These are phyloP conservation scores for Heliconius himera DNA, from an alignment of 1,140 invertebrate genomes.

Conservation along the genomic window DNA sequence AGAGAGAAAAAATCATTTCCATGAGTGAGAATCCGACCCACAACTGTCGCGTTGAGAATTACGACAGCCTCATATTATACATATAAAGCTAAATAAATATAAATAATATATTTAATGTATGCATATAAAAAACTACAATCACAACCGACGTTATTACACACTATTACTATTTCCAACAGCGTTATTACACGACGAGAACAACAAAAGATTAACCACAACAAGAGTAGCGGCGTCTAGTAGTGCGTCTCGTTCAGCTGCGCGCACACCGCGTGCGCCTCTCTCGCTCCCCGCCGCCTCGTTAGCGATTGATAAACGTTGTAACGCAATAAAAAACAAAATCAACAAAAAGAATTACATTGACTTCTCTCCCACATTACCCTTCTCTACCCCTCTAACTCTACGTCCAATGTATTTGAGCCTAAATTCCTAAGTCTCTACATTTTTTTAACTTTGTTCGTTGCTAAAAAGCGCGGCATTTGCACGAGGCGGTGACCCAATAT, in stretches of 20 bases:
- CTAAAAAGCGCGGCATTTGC: constrained; percentile 72
- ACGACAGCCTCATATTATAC: neutral
- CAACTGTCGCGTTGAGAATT: too few relatives aligned
- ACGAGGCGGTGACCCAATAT: constrained; percentile 76
- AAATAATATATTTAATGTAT: neutral
- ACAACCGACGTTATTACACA: too few relatives aligned
- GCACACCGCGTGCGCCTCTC: constrained; percentile 24
- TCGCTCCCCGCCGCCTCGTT: constrained; percentile 64
- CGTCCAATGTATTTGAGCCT: constrained; percentile 29
- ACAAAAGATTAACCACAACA: neutral
- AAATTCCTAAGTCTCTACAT: constrained; percentile 26
- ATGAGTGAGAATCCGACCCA: too few relatives aligned
- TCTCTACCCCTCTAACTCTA: neutral
- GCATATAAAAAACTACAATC: neutral
- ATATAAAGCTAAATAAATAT: neutral
- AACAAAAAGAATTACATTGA: constrained; percentile 68
- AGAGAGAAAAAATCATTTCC: too few relatives aligned
- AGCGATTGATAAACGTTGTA: constrained; percentile 70
- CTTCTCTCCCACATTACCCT: constrained; percentile 39
- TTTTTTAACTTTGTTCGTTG: constrained; percentile 34
- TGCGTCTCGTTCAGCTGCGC: constrained; percentile 35
- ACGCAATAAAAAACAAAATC: constrained; percentile 74
- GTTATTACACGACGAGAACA: neutral
- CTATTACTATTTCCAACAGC: too few relatives aligned
- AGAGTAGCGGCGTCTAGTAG: neutral